A percentile compares a stretch with the other conserved stretches of the same genome.
Conservation (phyloP, 1,140 invertebrate genomes). For the Euglossa dilemma region DNA sequence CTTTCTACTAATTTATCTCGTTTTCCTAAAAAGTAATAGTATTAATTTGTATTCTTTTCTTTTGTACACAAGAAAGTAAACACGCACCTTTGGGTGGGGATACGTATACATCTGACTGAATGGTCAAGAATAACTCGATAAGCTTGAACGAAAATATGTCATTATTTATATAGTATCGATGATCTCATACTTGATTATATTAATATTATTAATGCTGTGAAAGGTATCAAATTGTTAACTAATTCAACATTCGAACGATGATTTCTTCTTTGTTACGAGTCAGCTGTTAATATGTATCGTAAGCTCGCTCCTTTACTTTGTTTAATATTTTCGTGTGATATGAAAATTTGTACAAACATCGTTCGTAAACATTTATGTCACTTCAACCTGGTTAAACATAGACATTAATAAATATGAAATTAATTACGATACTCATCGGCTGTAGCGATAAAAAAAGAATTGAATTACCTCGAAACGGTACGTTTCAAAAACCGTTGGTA, state of each 20-base stretch:
- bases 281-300: background rate
- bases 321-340: too few relatives aligned
- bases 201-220: constrained; percentile 25
- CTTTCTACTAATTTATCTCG: background rate
- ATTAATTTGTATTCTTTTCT: background rate
- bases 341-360: too few relatives aligned
- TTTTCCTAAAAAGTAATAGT: background rate
- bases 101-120: background rate
- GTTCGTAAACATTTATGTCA: background rate
- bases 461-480: background rate
- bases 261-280: background rate
- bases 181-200: constrained; percentile 49
- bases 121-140: constrained; percentile 31
- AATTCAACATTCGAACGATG: constrained; percentile 27
- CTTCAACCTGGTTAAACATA: too few relatives aligned
- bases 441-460: background rate
- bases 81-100: background rate
- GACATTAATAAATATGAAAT: background rate
- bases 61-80: background rate
- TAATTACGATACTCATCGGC: background rate
- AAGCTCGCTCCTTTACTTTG: background rate
- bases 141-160: constrained; percentile 33
- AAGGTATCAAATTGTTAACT: background rate
- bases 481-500: too few relatives aligned
- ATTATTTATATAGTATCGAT: constrained; percentile 47